Evolutionary conservation across 2,113 vertebrate species (phyloP), one percentile per base, ranked within the genome.

Genomic region (Grammomys dolichurus): DNA sequence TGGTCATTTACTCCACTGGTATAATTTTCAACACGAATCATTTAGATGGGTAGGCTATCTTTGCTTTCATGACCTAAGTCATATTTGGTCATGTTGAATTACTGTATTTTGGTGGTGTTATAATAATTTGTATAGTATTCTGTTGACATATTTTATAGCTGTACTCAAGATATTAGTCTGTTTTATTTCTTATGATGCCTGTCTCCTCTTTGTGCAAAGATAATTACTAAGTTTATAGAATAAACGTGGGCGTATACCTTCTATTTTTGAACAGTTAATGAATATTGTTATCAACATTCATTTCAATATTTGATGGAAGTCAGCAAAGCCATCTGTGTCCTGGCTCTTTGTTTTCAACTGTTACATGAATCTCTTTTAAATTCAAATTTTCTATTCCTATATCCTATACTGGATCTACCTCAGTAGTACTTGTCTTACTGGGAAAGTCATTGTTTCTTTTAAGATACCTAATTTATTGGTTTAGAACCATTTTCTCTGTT

Each of bases 281-380:
- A 84, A 88, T 2, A 43, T 87, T 84, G n/a, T 7, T 58, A 63
- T 48, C 69, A 95, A 88, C 43, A 33, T 2, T 70, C 54, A n/a
- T 87, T 76, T 70, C 82, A 91, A 85, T 65, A 31, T 73, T 92
- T 97, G 28, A 13, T 90, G n/a, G 13, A 89, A 92, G 89, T 80
- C 54, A 80, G 24, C 12, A 54, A 80, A 86, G 43, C 6, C 46
- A 75, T 46, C 40, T 73, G 40, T 22, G 3, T 48, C 10, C 73
- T 72, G 28, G 3, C 11, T 46, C 92, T 85, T 31, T 65, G 33
- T 73, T 89, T 91, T 28, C 19, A 94, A 56, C 65, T 85, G 58
- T 22, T 77, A 40, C 24, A 51, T 56, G 48, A 48, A 48, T 91
- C 7, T 60, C 17, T 94, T 86, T n/a, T 28, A 48, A 1, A 0